These are phyloP conservation scores for Echeneis naucrates DNA, from an alignment of 2,797 vertebrate genomes.

Conservation along the genomic window DNA sequence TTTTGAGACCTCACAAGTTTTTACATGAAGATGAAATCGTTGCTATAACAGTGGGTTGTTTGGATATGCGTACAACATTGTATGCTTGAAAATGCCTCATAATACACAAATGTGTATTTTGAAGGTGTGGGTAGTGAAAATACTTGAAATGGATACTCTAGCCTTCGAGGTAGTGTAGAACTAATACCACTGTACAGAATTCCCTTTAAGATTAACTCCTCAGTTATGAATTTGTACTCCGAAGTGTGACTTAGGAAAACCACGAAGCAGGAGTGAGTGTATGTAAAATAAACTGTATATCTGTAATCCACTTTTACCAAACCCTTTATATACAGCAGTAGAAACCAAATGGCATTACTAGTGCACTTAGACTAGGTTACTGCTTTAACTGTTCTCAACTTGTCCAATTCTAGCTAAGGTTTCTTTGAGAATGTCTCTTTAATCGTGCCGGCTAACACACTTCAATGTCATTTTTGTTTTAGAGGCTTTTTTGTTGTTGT, in stretches of 20 bases:
- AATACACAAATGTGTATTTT: conserved; percentile 81
- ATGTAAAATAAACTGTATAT: conserved; percentile 76
- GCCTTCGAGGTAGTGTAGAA: conserved; percentile 84
- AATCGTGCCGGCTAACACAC: conserved; percentile 67
- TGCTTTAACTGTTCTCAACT: conserved; percentile 77
- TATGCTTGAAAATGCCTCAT: conserved; percentile 75
- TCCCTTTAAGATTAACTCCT: conserved; percentile 83
- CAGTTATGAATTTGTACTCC: conserved; percentile 82
- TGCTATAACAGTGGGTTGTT: conserved; percentile 84
- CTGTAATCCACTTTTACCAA: conserved; percentile 81
- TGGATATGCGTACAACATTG: conserved; percentile 77
- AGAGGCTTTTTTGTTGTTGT: conserved; percentile 38
- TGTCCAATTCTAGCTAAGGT: conserved; percentile 62
- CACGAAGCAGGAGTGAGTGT: conserved; percentile 75
- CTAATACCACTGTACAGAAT: conserved; percentile 87
- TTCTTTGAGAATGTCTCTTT: conserved; percentile 74
- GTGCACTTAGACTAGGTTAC: conserved; percentile 83
- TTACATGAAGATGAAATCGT: conserved; percentile 86
- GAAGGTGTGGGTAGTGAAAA: conserved; percentile 76
- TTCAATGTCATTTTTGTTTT: conserved; percentile 56
- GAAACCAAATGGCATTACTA: conserved; percentile 85
- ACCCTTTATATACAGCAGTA: conserved; percentile 84
- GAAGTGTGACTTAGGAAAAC: conserved; percentile 84
- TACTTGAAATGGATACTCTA: conserved; percentile 83
- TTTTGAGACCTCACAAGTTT: conserved; percentile 86